Conservation (phyloP, 1,140 invertebrate genomes). For the Drosophila tani region DNA sequence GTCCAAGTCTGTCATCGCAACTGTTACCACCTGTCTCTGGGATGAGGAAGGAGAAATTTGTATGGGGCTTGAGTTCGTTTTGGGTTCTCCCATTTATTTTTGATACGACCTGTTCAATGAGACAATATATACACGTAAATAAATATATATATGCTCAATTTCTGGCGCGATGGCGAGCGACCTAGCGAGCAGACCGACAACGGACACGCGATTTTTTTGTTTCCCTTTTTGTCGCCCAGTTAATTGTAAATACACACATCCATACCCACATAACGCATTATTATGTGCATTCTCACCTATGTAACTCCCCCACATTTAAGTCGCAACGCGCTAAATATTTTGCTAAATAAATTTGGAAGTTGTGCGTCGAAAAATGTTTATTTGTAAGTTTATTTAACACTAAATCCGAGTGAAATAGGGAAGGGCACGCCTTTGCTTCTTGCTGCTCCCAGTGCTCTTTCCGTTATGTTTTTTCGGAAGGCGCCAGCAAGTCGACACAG, state of each 20-base stretch:
- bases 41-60: conserved; percentile 39
- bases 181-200: conserved; percentile 30
- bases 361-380: conserved; percentile 37
- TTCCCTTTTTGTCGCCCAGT: conserved; percentile 61
- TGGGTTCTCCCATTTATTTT: conserved; percentile 75
- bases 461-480: too few relatives aligned
- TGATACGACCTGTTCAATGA: conserved; percentile 75
- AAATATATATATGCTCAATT: conserved; percentile 64
- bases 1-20: conserved; percentile 58
- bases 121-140: conserved; percentile 67
- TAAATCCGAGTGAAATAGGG: too few relatives aligned
- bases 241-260: conserved; percentile 63
- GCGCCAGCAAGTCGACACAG: too few relatives aligned
- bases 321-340: conserved; percentile 54
- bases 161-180: conserved; percentile 37
- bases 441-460: too few relatives aligned
- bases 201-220: conserved; percentile 37
- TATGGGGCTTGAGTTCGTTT: conserved; percentile 66
- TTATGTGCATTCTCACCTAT: conserved; percentile 47
- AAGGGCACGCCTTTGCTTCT: too few relatives aligned
- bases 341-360: conserved; percentile 72
- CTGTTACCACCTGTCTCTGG: conserved; percentile 73
- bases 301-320: conserved; percentile 48
- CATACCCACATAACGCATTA: conserved; percentile 18
- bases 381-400: neutral